Evolutionary conservation across 2,797 vertebrate genomes (phyloP), one percentile per base, ranked within the genome.

Genomic region (Fistularia tabacaria): DNA sequence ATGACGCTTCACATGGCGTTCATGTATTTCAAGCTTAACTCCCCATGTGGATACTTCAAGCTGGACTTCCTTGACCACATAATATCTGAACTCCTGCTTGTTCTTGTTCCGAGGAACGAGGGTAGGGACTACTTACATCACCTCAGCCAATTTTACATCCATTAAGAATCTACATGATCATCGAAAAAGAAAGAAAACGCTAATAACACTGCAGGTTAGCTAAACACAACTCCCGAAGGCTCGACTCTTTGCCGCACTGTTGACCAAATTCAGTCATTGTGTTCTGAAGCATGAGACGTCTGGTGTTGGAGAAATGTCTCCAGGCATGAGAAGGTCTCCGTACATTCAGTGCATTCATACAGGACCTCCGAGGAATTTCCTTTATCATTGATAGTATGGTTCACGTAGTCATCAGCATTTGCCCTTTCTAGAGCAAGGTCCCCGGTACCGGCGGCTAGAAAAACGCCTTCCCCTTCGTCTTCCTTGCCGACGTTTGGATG

Each of bases 311-410:
- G 81, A 72, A 87, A 92, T 6, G 54, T 85, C 58, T 90, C 84
- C 76, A 90, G 77, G 60, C 79, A 84, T 43, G 74, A 76, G 58
- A 91, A 91, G 3, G 80, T 90, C 69, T 91, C 71, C 12, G 85
- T 86, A 71, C 90, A 91, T 64, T 91, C 87, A 39, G 86, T 88
- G 65, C 89, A 91, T 80, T 91, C 85, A 52, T 90, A 90, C 54
- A 89, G 73, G 59, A 79, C 77, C 13, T 89, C 80, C 13, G 75
- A 73, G 38, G 79, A 57, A 61, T 66, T 69, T 55, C 40, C 71
- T 68, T 75, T 80, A 48, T 75, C 76, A 59, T 80, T 77, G 73
- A 43, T 53, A 49, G 62, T 53, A 74, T 69, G 46, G 51, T 70
- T 77, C 58, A 74, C 46, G 52, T 65, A 54, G 13, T 82, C 77